phyloP scores from a whole-genome alignment of 92 coral and sea anemone species.

The Parazoanthus atlanticus region DNA sequence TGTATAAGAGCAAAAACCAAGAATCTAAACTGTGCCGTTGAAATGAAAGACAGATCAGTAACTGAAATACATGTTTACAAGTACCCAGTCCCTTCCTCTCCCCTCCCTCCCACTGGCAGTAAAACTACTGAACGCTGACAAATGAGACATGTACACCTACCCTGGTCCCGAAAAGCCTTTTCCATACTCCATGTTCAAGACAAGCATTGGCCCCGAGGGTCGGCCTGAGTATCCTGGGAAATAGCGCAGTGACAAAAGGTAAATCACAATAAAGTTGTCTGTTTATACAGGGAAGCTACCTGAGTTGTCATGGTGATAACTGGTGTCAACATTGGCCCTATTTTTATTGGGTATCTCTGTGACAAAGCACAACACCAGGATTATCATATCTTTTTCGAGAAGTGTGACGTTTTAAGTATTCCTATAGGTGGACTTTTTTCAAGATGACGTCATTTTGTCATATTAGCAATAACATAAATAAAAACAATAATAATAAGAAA shows the following conservation, averaged over 20 bases:
- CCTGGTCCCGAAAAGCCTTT: constrained; percentile 90
- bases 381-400: too few relatives aligned
- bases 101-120: neutral
- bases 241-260: neutral
- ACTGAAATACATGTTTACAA: neutral
- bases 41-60: neutral
- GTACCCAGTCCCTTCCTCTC: neutral
- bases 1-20: constrained; percentile 21
- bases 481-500: too few relatives aligned
- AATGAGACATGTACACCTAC: constrained; percentile 51
- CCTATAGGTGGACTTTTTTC: too few relatives aligned
- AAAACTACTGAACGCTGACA: neutral
- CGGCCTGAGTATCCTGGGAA: constrained; percentile 84
- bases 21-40: neutral
- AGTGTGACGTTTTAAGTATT: too few relatives aligned
- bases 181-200: constrained; percentile 93
- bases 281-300: too few relatives aligned
- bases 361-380: too few relatives aligned
- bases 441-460: too few relatives aligned
- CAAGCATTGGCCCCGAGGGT: constrained; percentile 90
- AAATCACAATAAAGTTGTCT: neutral
- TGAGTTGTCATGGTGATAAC: neutral
- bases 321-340: neutral
- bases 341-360: too few relatives aligned
- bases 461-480: too few relatives aligned